phyloP scores from a whole-genome alignment of 2,797 vertebrate genomes.

The Acomys russatus region DNA sequence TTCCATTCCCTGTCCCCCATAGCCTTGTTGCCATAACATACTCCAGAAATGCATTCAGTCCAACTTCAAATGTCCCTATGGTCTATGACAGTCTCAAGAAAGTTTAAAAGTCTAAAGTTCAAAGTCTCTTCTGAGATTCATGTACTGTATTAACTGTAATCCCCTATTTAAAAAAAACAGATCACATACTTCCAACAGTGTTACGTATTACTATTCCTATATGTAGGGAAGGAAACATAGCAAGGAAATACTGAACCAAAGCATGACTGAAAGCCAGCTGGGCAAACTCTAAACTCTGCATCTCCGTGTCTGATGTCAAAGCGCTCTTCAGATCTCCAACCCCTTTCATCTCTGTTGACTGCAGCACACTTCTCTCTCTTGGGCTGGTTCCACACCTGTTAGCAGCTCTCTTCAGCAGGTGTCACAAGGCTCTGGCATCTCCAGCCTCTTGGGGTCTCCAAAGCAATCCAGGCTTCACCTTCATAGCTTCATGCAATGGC shows the following conservation, averaged over 20 bases:
- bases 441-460: neutral
- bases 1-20: neutral
- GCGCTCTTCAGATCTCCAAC: neutral
- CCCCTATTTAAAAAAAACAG: neutral
- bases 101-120: neutral
- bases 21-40: neutral
- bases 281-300: neutral
- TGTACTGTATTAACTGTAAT: neutral
- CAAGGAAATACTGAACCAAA: neutral
- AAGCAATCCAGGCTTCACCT: neutral
- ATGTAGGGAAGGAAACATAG: neutral
- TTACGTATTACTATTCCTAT: neutral
- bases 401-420: neutral
- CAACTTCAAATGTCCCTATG: neutral
- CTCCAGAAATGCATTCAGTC: neutral
- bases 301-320: neutral
- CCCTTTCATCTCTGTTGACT: neutral
- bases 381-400: neutral
- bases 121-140: neutral
- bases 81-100: neutral
- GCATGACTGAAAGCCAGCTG: neutral
- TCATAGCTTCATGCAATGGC: neutral
- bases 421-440: neutral
- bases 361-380: neutral
- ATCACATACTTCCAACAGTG: neutral